phyloP scores from a whole-genome alignment of 1,140 invertebrate species.

The Euura lappo region DNA sequence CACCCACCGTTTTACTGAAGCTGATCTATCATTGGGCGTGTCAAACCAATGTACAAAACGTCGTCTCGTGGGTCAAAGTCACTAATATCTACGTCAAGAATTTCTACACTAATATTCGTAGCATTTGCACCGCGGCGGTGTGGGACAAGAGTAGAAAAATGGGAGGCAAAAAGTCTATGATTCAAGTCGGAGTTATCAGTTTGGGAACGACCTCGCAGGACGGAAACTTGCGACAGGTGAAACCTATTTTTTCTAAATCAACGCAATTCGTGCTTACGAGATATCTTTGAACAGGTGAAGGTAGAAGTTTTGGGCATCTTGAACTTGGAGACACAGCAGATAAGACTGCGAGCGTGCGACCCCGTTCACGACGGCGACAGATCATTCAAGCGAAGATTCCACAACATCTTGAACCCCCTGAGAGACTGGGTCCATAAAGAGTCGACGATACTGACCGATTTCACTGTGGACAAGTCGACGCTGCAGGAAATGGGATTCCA shows the following conservation, averaged over 20 bases:
- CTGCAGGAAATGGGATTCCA: slow-evolving; percentile 79
- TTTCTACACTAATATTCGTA: slow-evolving; percentile 79
- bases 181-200: slow-evolving; percentile 82
- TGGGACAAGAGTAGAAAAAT: slow-evolving; percentile 75
- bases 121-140: slow-evolving; percentile 78
- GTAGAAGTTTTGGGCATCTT: slow-evolving; percentile 88
- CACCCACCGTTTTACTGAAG: slow-evolving; percentile 80
- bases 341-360: slow-evolving; percentile 81
- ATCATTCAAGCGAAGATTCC: slow-evolving; percentile 74
- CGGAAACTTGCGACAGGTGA: slow-evolving; percentile 74
- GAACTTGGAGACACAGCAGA: slow-evolving; percentile 74
- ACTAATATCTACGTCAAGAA: slow-evolving; percentile 78
- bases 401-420: slow-evolving; percentile 80
- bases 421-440: slow-evolving; percentile 78
- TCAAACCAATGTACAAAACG: slow-evolving; percentile 86
- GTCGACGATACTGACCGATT: slow-evolving; percentile 80
- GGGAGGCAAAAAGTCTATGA: slow-evolving; percentile 67
- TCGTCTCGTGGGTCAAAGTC: slow-evolving; percentile 87
- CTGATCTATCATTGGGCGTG: slow-evolving; percentile 90
- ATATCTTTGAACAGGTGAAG: slow-evolving; percentile 64
- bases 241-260: slow-evolving; percentile 8
- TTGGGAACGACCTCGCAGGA: slow-evolving; percentile 87
- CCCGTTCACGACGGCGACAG: slow-evolving; percentile 77
- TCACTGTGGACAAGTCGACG: slow-evolving; percentile 81
- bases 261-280: neutral